These are phyloP conservation scores for Hypselothyrea guttata DNA, from an alignment of 2,888 invertebrate species.

Conservation along the genomic window DNA sequence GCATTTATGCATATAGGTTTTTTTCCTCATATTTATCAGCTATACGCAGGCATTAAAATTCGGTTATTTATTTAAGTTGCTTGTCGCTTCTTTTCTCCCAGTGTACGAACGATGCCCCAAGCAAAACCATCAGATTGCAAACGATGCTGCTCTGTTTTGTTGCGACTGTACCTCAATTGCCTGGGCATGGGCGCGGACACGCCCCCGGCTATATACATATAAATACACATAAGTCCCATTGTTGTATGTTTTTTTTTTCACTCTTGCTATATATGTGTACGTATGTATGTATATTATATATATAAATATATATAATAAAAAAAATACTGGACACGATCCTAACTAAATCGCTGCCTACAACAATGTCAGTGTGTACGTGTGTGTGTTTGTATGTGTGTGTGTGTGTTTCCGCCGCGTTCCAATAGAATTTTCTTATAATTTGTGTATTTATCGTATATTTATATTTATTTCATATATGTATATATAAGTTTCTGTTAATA, in stretches of 20 bases:
- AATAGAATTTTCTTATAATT: constrained; percentile 33
- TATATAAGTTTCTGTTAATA: constrained; percentile 58
- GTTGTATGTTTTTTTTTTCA: constrained; percentile 45
- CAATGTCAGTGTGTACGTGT: constrained; percentile 17
- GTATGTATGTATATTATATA: constrained; percentile 30
- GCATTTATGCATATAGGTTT: background rate
- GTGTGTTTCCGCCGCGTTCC: constrained; percentile 20
- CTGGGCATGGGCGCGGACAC: too few species aligned
- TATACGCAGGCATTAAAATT: constrained; percentile 57
- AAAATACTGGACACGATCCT: constrained; percentile 46
- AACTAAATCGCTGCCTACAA: constrained; percentile 38
- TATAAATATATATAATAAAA: constrained; percentile 34
- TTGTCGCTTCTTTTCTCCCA: constrained; percentile 24
- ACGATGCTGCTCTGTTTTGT: constrained; percentile 16
- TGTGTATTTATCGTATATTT: constrained; percentile 24
- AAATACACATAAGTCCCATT: constrained; percentile 11
- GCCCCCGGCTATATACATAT: constrained; percentile 7
- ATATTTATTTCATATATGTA: constrained; percentile 20
- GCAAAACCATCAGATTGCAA: too few species aligned
- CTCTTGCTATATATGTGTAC: constrained; percentile 16
- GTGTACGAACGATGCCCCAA: too few species aligned
- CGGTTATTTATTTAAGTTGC: constrained; percentile 48
- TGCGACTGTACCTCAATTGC: background rate
- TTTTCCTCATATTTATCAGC: constrained; percentile 5
- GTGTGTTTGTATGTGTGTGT: constrained; percentile 3